A percentile compares a stretch with the other conserved stretches of the same genome.
phyloP scores from a whole-genome alignment of 2,113 vertebrate genomes.

The Eptesicus fuscus region DNA sequence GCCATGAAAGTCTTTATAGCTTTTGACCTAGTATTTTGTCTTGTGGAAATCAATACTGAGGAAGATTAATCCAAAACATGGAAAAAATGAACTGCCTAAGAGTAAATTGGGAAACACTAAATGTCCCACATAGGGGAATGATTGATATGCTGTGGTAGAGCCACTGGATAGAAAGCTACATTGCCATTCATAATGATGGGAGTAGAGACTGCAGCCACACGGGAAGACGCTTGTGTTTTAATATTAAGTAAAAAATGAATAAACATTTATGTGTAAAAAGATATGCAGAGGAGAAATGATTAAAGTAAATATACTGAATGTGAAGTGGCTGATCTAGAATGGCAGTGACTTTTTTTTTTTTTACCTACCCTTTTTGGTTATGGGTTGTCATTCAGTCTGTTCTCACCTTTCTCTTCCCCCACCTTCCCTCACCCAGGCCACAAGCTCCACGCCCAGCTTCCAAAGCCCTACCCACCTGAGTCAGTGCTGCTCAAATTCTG shows the following conservation, averaged over 20 bases:
- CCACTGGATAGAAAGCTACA: neutral
- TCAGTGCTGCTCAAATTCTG: neutral
- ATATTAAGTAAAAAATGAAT: constrained; percentile 4
- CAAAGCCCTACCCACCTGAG: neutral
- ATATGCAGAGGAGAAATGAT: neutral
- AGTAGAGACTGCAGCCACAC: neutral
- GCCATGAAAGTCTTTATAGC: constrained; percentile 55
- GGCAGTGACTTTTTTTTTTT: neutral
- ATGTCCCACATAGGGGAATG: neutral
- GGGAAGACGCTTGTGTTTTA: neutral
- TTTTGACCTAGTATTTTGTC: constrained; percentile 54
- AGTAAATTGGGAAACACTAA: constrained; percentile 54
- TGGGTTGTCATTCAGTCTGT: neutral
- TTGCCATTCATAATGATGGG: neutral
- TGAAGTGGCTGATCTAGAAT: neutral
- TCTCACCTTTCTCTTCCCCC: neutral
- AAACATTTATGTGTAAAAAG: neutral
- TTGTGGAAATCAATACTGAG: constrained; percentile 62
- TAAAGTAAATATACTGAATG: neutral
- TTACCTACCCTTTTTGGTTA: neutral
- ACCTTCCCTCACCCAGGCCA: neutral
- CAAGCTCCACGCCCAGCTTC: neutral
- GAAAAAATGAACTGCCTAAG: constrained; percentile 57
- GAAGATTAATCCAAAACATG: constrained; percentile 63
- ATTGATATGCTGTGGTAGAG: neutral